Evolutionary conservation across 2,888 invertebrate genomes (phyloP), one percentile per base, ranked within the genome.

Genomic region (Eupithecia abbreviata): DNA sequence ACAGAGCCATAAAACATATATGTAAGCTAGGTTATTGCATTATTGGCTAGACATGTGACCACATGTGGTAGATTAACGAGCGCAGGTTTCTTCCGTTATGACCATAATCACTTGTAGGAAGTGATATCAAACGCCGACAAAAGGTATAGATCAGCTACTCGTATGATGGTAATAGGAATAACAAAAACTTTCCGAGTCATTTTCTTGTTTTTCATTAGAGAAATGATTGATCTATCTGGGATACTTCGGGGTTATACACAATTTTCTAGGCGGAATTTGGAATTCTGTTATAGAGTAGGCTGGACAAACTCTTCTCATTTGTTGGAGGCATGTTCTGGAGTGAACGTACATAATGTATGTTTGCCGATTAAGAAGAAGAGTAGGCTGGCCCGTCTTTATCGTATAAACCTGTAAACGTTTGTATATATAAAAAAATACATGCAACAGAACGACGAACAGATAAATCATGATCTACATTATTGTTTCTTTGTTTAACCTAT

Each of bases 41-140:
- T 45, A 68, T 68, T 68, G 68, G 66, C 66, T 42, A 45, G 68
- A 69, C 69, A 69, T 69, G 69, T 30, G 49, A 12, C 47, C 69
- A 30, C 69, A 47, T 47, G 65, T 51, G 71, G 72, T 71, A 80
- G 73, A 74, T 78, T 80, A 72, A 78, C 42, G 76, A 79, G 68
- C 72, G 72, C 70, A 77, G 74, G 74, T 78, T 82, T 87, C 89
- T 92, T 92, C 91, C 92, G 89, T 84, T 86, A 88, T 90, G 85
- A 81, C 90, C 91, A 90, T 92, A 90, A 84, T 86, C 75, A 86
- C 77, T 80, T 80, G 75, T 82, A 89, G 90, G 90, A 90, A 91
- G 88, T 83, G 79, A 81, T 73, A 49, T 45, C 58, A 69, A 76
- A 70, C 73, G 62, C 62, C 62, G 62, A 62, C 62, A 62, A 62